Conservation (phyloP, 2,113 vertebrate genomes). For the Limanda limanda region DNA sequence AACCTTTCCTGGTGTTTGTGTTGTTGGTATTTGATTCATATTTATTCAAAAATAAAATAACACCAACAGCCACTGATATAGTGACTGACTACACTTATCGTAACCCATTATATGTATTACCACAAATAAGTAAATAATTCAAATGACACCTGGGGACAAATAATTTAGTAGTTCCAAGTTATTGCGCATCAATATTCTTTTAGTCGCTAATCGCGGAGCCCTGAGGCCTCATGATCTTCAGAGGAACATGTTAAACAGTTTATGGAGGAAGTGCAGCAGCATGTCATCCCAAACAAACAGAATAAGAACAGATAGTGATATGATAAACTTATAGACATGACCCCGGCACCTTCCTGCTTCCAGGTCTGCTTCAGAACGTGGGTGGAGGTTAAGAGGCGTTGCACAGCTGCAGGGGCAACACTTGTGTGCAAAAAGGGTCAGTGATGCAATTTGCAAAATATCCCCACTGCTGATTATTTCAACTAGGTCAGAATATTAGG, state of each 20-base stretch:
- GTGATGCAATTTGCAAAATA: conserved; percentile 45
- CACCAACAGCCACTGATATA: background rate
- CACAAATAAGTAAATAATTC: background rate
- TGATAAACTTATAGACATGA: background rate
- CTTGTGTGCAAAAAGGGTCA: conserved; percentile 42
- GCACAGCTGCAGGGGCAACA: conserved; percentile 18
- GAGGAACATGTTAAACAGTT: too few relatives aligned
- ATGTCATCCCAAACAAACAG: background rate
- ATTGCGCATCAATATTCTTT: too few relatives aligned
- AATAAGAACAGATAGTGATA: background rate
- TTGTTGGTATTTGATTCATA: too few relatives aligned
- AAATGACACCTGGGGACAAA: background rate
- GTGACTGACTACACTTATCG: too few relatives aligned
- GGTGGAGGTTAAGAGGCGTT: conserved; percentile 17
- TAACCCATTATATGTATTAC: background rate
- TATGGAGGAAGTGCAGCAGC: background rate
- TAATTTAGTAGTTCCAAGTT: background rate
- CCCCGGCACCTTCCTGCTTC: background rate
- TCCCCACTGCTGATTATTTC: conserved; percentile 31
- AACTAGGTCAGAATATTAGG: conserved; percentile 69
- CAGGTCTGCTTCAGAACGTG: conserved; percentile 30
- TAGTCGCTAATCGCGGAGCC: too few relatives aligned
- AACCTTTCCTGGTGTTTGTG: too few relatives aligned
- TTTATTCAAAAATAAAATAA: too few relatives aligned
- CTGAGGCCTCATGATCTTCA: too few relatives aligned